phyloP scores from a whole-genome alignment of 1,140 invertebrate genomes.

The Hirudo medicinalis region DNA sequence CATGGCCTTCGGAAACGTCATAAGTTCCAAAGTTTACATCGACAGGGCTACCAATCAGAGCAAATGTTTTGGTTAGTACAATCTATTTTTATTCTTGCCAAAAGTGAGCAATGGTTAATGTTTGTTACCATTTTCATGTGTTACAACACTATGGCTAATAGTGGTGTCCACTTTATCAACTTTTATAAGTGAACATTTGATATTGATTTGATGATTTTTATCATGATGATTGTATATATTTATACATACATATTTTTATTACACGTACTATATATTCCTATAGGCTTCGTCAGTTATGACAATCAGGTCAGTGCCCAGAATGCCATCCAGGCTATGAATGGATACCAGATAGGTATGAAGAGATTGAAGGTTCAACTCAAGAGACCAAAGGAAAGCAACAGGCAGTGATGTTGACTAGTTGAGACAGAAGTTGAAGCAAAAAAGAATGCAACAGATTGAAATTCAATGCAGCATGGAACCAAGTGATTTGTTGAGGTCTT shows the following conservation, averaged over 20 bases:
- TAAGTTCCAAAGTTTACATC: constrained; percentile 99
- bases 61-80: constrained; percentile 93
- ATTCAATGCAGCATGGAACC: no score
- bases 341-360: constrained; percentile 97
- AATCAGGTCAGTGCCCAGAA: constrained; percentile 90
- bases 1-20: constrained; percentile 94
- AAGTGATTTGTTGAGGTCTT: no score
- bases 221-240: not conserved
- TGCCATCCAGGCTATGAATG: constrained; percentile 98
- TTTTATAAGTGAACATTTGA: no score
- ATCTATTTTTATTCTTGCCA: not conserved
- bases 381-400: constrained; percentile 68
- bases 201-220: no score
- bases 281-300: constrained; percentile 98
- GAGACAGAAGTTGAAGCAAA: no score
- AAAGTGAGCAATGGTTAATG: no score
- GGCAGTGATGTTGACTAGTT: not conserved
- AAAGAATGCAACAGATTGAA: no score
- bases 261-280: not conserved
- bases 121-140: not conserved
- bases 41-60: constrained; percentile 98
- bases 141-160: no score
- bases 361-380: constrained; percentile 98
- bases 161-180: not conserved
- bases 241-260: not conserved